Percentiles rank a stretch among this genome's conserved stretches.
phyloP scores from a whole-genome alignment of 1,140 invertebrate genomes.

The Hyphantria cunea region DNA sequence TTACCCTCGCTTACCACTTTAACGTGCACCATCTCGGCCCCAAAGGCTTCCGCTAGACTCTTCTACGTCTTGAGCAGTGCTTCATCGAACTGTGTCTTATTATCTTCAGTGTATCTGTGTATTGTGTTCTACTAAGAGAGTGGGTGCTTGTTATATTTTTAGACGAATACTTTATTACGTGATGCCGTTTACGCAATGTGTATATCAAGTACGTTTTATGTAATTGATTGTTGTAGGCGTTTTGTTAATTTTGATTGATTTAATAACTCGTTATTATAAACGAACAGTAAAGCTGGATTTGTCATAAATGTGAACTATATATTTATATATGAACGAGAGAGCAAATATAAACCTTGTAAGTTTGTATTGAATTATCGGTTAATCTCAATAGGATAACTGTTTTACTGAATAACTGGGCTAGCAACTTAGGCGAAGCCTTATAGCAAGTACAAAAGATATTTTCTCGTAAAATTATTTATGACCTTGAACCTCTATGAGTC shows the following conservation, averaged over 20 bases:
- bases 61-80: slow-evolving; percentile 12
- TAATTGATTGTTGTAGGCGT: neutral
- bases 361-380: neutral
- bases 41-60: slow-evolving; percentile 53
- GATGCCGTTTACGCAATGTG: slow-evolving; percentile 6
- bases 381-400: neutral
- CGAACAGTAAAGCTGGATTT: too few species aligned
- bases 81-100: slow-evolving; percentile 26
- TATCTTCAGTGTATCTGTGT: slow-evolving; percentile 22
- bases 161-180: slow-evolving; percentile 27
- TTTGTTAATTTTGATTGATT: neutral
- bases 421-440: neutral
- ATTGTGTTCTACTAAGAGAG: slow-evolving; percentile 16
- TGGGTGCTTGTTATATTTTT: slow-evolving; percentile 34
- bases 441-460: neutral
- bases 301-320: too few species aligned
- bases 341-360: neutral
- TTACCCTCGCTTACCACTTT: slow-evolving; percentile 68
- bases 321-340: neutral
- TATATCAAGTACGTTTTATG: slow-evolving; percentile 1
- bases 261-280: neutral
- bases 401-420: neutral
- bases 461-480: neutral
- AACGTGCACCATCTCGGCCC: slow-evolving; percentile 72
- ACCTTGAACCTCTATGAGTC: too few species aligned